A percentile compares a stretch with the other conserved stretches of the same genome.
These are phyloP conservation scores for Plodia interpunctella DNA, from an alignment of 1,140 invertebrate species.

Conservation along the genomic window DNA sequence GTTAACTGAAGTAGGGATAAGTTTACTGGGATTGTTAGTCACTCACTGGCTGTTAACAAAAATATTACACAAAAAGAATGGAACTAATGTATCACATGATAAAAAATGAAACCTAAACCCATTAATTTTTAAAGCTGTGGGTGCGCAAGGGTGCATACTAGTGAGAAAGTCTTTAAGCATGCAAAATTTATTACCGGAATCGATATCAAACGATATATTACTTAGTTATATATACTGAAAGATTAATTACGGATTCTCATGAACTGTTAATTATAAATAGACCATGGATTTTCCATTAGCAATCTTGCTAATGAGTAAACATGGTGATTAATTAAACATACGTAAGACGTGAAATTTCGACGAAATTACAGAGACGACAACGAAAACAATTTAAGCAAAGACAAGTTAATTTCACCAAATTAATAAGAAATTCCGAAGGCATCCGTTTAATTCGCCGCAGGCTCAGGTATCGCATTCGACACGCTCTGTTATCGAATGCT, in stretches of 20 bases:
- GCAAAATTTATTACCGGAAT: neutral
- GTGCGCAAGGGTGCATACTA: neutral
- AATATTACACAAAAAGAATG: no score
- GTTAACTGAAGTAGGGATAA: no score
- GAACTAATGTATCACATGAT: no score
- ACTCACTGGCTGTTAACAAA: no score
- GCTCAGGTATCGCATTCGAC: slow-evolving; percentile 4
- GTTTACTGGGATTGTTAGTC: no score
- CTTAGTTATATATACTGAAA: neutral
- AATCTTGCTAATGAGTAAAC: neutral
- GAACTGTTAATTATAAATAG: neutral
- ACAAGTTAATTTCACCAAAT: slow-evolving; percentile 16
- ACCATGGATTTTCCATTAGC: neutral
- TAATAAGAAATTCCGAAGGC: slow-evolving; percentile 12
- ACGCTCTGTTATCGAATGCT: slow-evolving; percentile 1
- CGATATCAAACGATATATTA: neutral
- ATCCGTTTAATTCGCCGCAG: slow-evolving; percentile 14
- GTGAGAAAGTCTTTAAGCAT: neutral
- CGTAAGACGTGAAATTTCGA: neutral
- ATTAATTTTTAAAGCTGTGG: neutral
- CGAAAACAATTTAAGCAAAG: neutral
- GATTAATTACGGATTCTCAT: neutral
- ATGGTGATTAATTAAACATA: neutral
- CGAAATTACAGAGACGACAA: neutral
- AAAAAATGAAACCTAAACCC: neutral